Evolutionary conservation across 2,888 invertebrate genomes (phyloP), one percentile per base, ranked within the genome.

Genomic region (Leucophenga maculata): DNA sequence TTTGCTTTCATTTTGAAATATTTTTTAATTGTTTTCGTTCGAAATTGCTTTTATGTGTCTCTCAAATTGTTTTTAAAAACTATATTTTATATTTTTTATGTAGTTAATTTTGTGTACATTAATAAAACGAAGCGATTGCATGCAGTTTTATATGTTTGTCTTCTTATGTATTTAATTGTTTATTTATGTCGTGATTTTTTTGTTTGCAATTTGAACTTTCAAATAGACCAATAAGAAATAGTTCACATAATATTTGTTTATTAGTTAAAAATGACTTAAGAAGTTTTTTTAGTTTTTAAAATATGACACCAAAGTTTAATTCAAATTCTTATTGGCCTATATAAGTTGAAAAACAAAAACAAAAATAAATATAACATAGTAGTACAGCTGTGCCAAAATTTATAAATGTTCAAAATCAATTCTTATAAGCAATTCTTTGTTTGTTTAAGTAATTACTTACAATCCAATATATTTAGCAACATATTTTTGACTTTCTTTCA

Each of bases 401-500:
- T 20, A 8, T 26, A 59, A n/a, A 4, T 69, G n/a, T 59, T 62
- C 14, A 32, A 44, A 31, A 44, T 32, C n/a, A 46, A 39, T 67
- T 54, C 55, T 39, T 65, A 20, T 50, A 20, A 62, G 20, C 62
- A 44, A 62, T 4, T 54, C 26, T 26, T 16, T 60, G 39, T 39
- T 39, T 31, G 65, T 44, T 39, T 44, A 26, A 70, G 65, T 67
- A 68, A 52, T 75, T 72, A 71, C 67, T 68, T 68, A 65, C 66
- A 52, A 31, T 18, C 71, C 68, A 71, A 74, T 76, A 69, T 69
- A 76, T 73, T 76, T 80, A 71, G 72, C 70, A 70, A 67, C 72
- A 68, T 75, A 48, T 68, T 69, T 68, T 69, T 55, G 70, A 71
- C 77, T 72, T 57, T 62, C 44, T 64, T 55, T 67, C 48, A 26